phyloP scores from a whole-genome alignment of 2,888 invertebrate species.

The Entomobrya multifasciata region DNA sequence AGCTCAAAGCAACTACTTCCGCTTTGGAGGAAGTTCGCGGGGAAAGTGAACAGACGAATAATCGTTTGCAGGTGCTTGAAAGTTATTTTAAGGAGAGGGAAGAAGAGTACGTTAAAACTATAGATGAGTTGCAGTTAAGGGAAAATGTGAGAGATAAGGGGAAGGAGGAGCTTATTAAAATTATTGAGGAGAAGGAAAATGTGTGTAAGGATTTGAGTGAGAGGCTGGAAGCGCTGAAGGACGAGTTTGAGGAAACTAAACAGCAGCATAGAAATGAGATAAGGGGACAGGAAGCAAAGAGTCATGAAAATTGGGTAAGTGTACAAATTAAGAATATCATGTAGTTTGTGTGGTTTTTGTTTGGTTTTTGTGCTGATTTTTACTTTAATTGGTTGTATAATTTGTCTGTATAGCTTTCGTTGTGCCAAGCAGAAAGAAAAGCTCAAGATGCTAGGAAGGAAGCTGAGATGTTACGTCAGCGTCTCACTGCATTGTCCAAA shows the following conservation, averaged over 20 bases:
- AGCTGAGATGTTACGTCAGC: slow-evolving; percentile 76
- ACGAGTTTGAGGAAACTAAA: slow-evolving; percentile 79
- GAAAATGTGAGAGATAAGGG: slow-evolving; percentile 77
- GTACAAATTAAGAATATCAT: too few relatives aligned
- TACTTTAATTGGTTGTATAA: too few relatives aligned
- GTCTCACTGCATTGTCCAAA: slow-evolving; percentile 75
- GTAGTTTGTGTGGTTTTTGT: too few relatives aligned
- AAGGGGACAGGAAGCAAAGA: slow-evolving; percentile 76
- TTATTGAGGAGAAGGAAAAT: slow-evolving; percentile 78
- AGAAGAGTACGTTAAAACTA: slow-evolving; percentile 77
- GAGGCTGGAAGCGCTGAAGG: slow-evolving; percentile 75
- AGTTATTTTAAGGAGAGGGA: slow-evolving; percentile 79
- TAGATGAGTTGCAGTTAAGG: slow-evolving; percentile 76
- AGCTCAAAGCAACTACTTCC: slow-evolving; percentile 68
- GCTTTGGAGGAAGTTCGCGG: slow-evolving; percentile 56
- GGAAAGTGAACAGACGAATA: slow-evolving; percentile 76
- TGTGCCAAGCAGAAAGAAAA: slow-evolving; percentile 79
- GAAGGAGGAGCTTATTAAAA: slow-evolving; percentile 78
- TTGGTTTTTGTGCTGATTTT: too few relatives aligned
- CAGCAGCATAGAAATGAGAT: slow-evolving; percentile 77
- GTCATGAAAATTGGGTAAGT: slow-evolving; percentile 78
- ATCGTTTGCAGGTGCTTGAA: slow-evolving; percentile 78
- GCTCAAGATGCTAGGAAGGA: slow-evolving; percentile 78
- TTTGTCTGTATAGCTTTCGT: slow-evolving; percentile 76
- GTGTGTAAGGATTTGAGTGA: slow-evolving; percentile 74